Evolutionary conservation across 2,113 vertebrate species (phyloP).

Genomic region (Laticauda laticaudata): DNA sequence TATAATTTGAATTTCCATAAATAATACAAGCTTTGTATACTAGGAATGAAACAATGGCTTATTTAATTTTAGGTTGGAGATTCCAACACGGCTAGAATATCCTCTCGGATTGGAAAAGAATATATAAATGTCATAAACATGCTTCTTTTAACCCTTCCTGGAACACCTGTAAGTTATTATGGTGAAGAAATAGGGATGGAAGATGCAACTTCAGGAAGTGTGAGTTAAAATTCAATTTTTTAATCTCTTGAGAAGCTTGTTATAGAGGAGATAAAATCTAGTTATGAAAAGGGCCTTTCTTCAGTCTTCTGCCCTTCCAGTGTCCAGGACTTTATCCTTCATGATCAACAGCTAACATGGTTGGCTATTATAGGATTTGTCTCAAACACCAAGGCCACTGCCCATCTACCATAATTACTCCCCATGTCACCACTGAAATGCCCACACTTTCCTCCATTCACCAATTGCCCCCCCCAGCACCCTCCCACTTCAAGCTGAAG

Average conservation of each 20-base stretch:
- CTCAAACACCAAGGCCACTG: not conserved
- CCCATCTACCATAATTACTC: not conserved
- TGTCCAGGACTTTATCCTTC: not conserved
- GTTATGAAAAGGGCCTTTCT: not conserved
- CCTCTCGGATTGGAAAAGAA: conserved; percentile 77
- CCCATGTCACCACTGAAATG: not conserved
- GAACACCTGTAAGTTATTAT: conserved; percentile 92
- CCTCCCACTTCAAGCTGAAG: not conserved
- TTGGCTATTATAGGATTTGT: not conserved
- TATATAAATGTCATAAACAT: conserved; percentile 85
- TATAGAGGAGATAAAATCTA: not conserved
- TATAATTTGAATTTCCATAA: not conserved
- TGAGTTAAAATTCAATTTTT: conserved; percentile 18
- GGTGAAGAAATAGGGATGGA: conserved; percentile 98
- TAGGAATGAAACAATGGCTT: not conserved
- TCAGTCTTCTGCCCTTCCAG: not conserved
- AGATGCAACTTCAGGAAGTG: conserved; percentile 52
- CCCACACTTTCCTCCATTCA: not conserved
- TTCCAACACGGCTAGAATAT: conserved; percentile 78
- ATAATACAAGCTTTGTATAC: not conserved
- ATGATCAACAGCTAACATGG: not conserved
- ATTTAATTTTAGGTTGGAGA: conserved; percentile 80
- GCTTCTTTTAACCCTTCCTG: conserved; percentile 92
- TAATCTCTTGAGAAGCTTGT: not conserved
- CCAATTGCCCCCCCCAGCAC: too few relatives aligned